Evolutionary conservation across 2,113 vertebrate species (phyloP), one percentile per base, ranked within the genome.

Genomic region (Miniopterus natalensis): DNA sequence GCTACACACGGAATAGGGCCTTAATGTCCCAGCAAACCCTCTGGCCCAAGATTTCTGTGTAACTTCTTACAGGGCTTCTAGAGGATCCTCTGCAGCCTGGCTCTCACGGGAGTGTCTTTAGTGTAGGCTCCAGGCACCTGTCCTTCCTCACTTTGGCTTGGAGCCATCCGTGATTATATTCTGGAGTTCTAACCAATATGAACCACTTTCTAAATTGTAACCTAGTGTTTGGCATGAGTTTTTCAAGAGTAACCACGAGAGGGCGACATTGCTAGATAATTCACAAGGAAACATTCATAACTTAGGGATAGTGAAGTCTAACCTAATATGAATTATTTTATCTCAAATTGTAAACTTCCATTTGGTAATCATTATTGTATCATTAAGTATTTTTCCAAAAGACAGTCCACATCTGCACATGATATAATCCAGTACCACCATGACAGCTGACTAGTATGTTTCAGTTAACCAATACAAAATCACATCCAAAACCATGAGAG

Each of bases 231-330:
- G 51, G 63, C 59, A 88, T 36, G 65, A n/a, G 18, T 8, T 49
- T 29, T 45, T 7, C 9, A 59, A 27, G 36, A 95, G 53, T 55
- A 47, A 40, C 98, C 98, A 92, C 98, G 96, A 99, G 98, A 96
- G 96, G 98, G 98, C 98, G 94, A 87, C 20, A 83, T 2, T n/a
- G 94, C 36, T 77, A 4, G 71, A 23, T 74, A 59, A 97, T 3
- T 61, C 55, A 47, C 4, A 77, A 55, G 13, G 66, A 85, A 55
- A 20, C 61, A 36, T 45, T 92, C n/a, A 20, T 40, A 17, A n/a
- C 21, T 51, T 53, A 63, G 59, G n/a, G 49, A 75, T 11, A 73
- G 23, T 51, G 15, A 81, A 23, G 40, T 81, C 23, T 61, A 89
- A 49, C 53, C 25, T 21, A 88, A 88, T 45, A 88, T n/a, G 31